Base-by-base conservation (phyloP, 2,113 vertebrate genomes). In the Chrysemys picta region DNA sequence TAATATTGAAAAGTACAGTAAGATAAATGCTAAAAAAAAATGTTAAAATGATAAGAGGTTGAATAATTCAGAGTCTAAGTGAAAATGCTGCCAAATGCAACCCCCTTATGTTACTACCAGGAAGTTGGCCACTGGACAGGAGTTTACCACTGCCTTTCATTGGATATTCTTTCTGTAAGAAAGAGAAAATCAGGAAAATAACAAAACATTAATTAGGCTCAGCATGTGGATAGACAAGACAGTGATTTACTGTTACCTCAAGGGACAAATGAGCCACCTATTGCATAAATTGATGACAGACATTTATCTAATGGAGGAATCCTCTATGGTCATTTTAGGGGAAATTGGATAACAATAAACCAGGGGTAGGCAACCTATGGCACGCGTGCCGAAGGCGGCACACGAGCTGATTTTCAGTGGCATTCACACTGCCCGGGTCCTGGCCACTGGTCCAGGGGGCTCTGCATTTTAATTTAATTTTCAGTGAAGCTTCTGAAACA, bases 301-400 rank as follows among this genome's bases (percentile, higher is more conserved):
- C 62, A 92, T 93, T 97, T 91, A 87, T 78, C 56, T 80, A 96
- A 35, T 83, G 87, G 29, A 94, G 9, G 95, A 96, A 93, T 95
- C 27, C 14, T 96, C 89, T 82, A 10, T 62, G 62, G 19, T 85
- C 69, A 80, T 95, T 96, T 91, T 50, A 88, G 25, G 86, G 84
- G 42, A 88, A 91, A 50, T 7, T 53, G 45, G 8, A 84, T 85
- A 45, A 53, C n/a, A 95, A 65, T 89, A 91, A 89, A 90, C 5
- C 85, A 95, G 42, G 42, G 42, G 42, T 42, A 42, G 42, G 42
- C 42, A 42, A 42, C 42, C 42, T 42, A 42, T 42, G 42, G 42
- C 4, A 42, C 42, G 42, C 42, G 42, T 42, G 42, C 42, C 42
- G 42, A 42, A 42, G 42, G 42, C 42, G 42, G 42, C 42, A 42